A percentile compares a stretch with the other conserved stretches of the same genome.
These are phyloP conservation scores for Novumbra hubbsi DNA, from an alignment of 2,797 vertebrate species.

Conservation along the genomic window DNA sequence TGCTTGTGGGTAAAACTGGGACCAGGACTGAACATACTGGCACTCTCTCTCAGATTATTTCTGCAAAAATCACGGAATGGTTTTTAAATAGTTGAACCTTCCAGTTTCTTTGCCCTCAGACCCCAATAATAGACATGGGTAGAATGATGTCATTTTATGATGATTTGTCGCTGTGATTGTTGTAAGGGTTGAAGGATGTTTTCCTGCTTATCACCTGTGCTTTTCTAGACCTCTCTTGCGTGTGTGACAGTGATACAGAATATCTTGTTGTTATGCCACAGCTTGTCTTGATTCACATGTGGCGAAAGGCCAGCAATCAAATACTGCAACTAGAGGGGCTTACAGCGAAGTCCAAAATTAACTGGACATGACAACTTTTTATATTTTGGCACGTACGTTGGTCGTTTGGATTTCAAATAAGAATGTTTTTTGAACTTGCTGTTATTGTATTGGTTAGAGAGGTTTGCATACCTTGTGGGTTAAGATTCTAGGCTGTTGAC, in stretches of 20 bases:
- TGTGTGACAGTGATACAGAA: constrained; percentile 18
- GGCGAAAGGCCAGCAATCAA: neutral
- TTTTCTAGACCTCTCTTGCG: constrained; percentile 17
- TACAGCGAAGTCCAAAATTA: too few species aligned
- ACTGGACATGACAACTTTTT: too few species aligned
- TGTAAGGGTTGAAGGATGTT: constrained; percentile 25
- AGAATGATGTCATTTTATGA: constrained; percentile 21
- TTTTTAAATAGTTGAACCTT: too few species aligned
- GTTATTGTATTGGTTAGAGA: too few species aligned
- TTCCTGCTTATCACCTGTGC: constrained; percentile 16
- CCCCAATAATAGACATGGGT: neutral
- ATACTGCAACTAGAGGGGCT: constrained; percentile 15
- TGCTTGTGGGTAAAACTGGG: too few species aligned
- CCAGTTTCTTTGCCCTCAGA: neutral
- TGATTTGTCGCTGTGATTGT: constrained; percentile 26
- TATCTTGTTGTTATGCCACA: constrained; percentile 3
- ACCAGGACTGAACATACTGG: too few species aligned
- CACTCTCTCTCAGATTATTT: neutral
- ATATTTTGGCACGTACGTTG: too few species aligned
- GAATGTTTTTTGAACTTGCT: too few species aligned
- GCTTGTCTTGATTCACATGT: constrained; percentile 6
- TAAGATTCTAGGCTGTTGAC: too few species aligned
- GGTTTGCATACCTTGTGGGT: too few species aligned
- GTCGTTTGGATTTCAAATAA: too few species aligned
- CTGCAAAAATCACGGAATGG: neutral